These are phyloP conservation scores for Nipponacmea schrenckii DNA, from an alignment of 2,888 invertebrate genomes.

Conservation along the genomic window DNA sequence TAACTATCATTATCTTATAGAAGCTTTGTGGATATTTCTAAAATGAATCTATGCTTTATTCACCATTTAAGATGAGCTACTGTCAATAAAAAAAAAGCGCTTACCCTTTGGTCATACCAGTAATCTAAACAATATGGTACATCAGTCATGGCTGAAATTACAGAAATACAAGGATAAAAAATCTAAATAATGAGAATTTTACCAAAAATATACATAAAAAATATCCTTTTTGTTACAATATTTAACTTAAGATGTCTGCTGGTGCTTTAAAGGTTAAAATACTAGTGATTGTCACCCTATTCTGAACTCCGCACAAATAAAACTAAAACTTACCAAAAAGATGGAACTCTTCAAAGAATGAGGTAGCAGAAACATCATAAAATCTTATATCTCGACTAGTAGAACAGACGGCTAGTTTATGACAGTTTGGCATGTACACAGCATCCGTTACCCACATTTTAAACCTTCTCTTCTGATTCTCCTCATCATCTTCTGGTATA, in stretches of 20 bases:
- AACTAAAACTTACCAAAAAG: slow-evolving; percentile 60
- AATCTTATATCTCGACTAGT: slow-evolving; percentile 66
- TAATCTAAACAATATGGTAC: slow-evolving; percentile 65
- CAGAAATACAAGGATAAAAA: background rate
- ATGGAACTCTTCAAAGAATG: slow-evolving; percentile 65
- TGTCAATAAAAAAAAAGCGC: background rate
- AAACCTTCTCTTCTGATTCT: slow-evolving; percentile 58
- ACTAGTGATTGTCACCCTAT: too few species aligned
- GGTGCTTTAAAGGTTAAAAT: background rate
- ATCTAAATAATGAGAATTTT: too few species aligned
- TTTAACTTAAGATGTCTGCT: background rate
- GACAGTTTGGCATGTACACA: slow-evolving; percentile 64
- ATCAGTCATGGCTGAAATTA: slow-evolving; percentile 60
- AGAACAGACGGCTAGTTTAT: slow-evolving; percentile 64
- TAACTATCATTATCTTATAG: too few species aligned
- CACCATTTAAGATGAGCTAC: too few species aligned
- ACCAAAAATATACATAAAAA: too few species aligned
- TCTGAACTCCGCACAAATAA: too few species aligned
- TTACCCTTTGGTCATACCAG: slow-evolving; percentile 60
- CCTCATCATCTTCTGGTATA: slow-evolving; percentile 53
- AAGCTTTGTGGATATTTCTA: too few species aligned
- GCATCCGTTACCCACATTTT: slow-evolving; percentile 68
- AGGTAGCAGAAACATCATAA: slow-evolving; percentile 63
- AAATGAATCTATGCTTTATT: too few species aligned
- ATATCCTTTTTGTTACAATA: background rate